Evolutionary conservation across 2,113 vertebrate species (phyloP).

Genomic region (Cryptotis parvus): DNA sequence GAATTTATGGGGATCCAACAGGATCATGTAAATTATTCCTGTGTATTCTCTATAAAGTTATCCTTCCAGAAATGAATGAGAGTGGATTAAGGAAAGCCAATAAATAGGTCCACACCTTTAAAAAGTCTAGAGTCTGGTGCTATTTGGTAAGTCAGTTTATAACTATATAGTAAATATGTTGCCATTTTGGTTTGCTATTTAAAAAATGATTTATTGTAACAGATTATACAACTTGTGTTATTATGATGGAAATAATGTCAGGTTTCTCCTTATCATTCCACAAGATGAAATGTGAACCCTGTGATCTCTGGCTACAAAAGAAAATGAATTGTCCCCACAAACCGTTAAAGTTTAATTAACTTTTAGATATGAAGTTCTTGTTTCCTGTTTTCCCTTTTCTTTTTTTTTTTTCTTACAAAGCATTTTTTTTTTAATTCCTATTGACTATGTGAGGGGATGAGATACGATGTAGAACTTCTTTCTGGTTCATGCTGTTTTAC

Average conservation of each 20-base stretch:
- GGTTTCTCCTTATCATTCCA: slow-evolving; percentile 62
- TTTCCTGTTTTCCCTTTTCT: not conserved
- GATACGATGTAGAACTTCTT: slow-evolving; percentile 43
- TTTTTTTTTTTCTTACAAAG: slow-evolving; percentile 42
- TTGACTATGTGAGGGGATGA: slow-evolving; percentile 54
- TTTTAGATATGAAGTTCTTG: slow-evolving; percentile 64
- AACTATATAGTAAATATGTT: slow-evolving; percentile 5
- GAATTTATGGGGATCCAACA: slow-evolving; percentile 57
- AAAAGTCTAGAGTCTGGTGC: not conserved
- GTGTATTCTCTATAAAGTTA: slow-evolving; percentile 34
- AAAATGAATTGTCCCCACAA: slow-evolving; percentile 68
- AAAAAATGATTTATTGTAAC: no score
- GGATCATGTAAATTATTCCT: slow-evolving; percentile 1
- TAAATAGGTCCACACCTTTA: slow-evolving; percentile 39
- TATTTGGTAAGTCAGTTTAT: slow-evolving; percentile 15
- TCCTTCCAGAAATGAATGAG: slow-evolving; percentile 51
- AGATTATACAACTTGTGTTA: slow-evolving; percentile 65
- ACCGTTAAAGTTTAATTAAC: slow-evolving; percentile 77
- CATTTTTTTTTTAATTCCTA: slow-evolving; percentile 33
- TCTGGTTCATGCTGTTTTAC: slow-evolving; percentile 53
- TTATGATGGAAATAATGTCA: slow-evolving; percentile 56
- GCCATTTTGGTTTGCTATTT: slow-evolving; percentile 70
- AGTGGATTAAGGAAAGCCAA: slow-evolving; percentile 49
- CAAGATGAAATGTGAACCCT: slow-evolving; percentile 49
- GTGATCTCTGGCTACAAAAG: slow-evolving; percentile 64